These are phyloP conservation scores for Brachionichthys hirsutus DNA, from an alignment of 2,113 vertebrate genomes.

Conservation along the genomic window DNA sequence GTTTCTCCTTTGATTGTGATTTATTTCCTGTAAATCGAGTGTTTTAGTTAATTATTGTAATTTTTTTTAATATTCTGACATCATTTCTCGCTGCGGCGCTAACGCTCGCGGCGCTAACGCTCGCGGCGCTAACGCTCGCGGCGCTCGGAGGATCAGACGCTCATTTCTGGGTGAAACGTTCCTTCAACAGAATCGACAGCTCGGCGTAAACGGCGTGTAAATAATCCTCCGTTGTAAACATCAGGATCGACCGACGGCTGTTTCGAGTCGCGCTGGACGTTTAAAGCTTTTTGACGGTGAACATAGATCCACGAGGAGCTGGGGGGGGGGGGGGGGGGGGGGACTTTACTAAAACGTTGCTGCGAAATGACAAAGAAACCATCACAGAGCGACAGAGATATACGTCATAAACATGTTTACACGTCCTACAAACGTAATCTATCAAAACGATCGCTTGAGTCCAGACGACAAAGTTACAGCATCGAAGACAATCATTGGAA, in stretches of 20 bases:
- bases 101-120: too few relatives aligned
- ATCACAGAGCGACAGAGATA: conserved; percentile 69
- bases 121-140: too few relatives aligned
- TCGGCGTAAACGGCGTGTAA: conserved; percentile 49
- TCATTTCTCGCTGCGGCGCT: too few relatives aligned
- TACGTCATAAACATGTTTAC: conserved; percentile 11
- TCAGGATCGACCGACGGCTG: conserved; percentile 31
- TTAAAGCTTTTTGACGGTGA: conserved; percentile 52
- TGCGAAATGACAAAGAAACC: not conserved
- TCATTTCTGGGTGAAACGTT: too few relatives aligned
- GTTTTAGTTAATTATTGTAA: too few relatives aligned
- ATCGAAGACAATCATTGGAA: conserved; percentile 54
- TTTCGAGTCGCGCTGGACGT: conserved; percentile 39
- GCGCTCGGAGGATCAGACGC: too few relatives aligned
- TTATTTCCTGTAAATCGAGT: too few relatives aligned
- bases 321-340: conserved; percentile 32
- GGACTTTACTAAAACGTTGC: conserved; percentile 37
- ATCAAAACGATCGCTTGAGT: conserved; percentile 61
- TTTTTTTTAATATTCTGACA: too few relatives aligned
- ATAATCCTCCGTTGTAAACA: conserved; percentile 60
- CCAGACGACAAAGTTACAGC: conserved; percentile 65
- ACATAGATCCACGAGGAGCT: conserved; percentile 37
- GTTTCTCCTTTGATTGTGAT: too few relatives aligned
- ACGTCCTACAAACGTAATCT: conserved; percentile 67
- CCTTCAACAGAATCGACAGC: too few relatives aligned